Percentiles rank a stretch among this genome's conserved stretches.
phyloP scores from a whole-genome alignment of 2,797 vertebrate genomes.

The Botia almorhae region DNA sequence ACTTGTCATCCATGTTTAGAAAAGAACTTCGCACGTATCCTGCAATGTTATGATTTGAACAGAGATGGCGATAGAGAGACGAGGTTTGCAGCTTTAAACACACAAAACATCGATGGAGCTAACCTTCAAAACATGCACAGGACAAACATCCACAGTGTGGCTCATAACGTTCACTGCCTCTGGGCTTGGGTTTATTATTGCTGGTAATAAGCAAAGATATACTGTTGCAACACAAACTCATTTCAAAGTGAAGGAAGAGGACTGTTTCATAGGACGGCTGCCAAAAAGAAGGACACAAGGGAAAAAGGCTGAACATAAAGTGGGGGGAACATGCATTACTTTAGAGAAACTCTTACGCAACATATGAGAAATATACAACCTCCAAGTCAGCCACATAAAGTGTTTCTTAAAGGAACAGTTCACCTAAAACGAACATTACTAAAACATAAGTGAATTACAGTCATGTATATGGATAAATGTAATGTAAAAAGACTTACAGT shows the following conservation, averaged over 20 bases:
- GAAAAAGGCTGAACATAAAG: slow-evolving; percentile 16
- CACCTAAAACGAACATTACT: neutral
- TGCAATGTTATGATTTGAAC: no score
- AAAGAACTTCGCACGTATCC: no score
- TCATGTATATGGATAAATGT: no score
- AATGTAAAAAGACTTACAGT: no score
- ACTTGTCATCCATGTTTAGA: no score
- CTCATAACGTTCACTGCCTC: slow-evolving; percentile 42
- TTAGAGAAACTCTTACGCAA: neutral
- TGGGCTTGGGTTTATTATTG: slow-evolving; percentile 50
- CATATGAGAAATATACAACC: neutral
- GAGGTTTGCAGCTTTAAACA: slow-evolving; percentile 43
- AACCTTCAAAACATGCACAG: slow-evolving; percentile 51
- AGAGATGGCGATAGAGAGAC: no score
- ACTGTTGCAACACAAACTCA: slow-evolving; percentile 53
- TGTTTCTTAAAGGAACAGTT: neutral
- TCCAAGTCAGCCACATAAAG: neutral
- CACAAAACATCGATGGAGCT: slow-evolving; percentile 51
- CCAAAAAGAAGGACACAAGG: slow-evolving; percentile 29
- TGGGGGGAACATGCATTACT: slow-evolving; percentile 26
- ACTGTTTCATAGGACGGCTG: slow-evolving; percentile 2
- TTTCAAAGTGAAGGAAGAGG: slow-evolving; percentile 49
- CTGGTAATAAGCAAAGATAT: slow-evolving; percentile 56
- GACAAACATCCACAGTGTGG: slow-evolving; percentile 47
- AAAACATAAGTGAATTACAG: neutral